phyloP scores from a whole-genome alignment of 1,140 invertebrate species.

The Brachystomella parvula region DNA sequence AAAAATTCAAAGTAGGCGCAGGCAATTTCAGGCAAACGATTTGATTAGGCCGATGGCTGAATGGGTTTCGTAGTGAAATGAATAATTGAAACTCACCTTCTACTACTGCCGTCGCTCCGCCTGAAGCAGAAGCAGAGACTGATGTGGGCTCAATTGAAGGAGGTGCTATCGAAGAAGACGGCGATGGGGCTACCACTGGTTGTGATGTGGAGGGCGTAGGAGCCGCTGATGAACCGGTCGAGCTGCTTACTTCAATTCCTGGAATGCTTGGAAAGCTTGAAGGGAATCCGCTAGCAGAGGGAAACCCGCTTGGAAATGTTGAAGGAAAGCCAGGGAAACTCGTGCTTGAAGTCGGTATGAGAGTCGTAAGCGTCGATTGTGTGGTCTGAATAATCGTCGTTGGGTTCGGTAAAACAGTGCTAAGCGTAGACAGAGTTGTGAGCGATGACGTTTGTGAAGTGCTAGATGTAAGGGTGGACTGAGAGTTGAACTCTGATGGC shows the following conservation, averaged over 20 bases:
- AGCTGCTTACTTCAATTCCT: neutral
- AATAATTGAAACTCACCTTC: no score
- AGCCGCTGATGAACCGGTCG: neutral
- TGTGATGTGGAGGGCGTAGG: neutral
- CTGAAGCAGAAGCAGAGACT: neutral
- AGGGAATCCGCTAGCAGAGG: slow-evolving; percentile 1
- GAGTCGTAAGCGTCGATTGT: slow-evolving; percentile 2
- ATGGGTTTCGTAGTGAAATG: no score
- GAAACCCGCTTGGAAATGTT: slow-evolving; percentile 4
- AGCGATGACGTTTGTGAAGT: neutral
- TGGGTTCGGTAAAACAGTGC: neutral
- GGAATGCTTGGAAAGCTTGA: slow-evolving; percentile 9
- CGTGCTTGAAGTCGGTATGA: neutral
- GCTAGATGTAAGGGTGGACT: neutral
- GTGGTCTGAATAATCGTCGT: neutral
- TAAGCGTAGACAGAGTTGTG: slow-evolving; percentile 5
- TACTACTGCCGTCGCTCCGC: neutral
- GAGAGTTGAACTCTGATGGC: neutral
- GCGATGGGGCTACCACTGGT: no score
- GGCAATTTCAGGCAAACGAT: no score
- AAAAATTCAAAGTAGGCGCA: no score
- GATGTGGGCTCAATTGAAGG: slow-evolving; percentile 4
- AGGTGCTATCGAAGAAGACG: neutral
- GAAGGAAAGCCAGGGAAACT: neutral
- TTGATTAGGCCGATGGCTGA: no score